A percentile compares a stretch with the other conserved stretches of the same genome.
These are phyloP conservation scores for Palythoa grandis DNA, from an alignment of 92 coral and sea anemone genomes.

Conservation along the genomic window DNA sequence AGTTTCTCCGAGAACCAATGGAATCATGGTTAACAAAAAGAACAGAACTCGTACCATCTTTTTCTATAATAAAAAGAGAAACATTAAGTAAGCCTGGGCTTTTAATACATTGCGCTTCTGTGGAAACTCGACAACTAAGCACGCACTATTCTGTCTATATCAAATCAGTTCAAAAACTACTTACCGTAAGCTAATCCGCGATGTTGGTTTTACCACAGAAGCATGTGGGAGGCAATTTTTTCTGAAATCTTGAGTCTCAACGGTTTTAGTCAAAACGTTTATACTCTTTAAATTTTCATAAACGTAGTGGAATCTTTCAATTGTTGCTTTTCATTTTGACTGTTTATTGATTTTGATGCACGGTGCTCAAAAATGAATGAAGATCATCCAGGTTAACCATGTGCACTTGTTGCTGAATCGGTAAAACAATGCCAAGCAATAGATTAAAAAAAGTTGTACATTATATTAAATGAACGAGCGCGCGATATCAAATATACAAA, in stretches of 20 bases:
- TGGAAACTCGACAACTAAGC: constrained; percentile 27
- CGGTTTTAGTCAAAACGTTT: neutral
- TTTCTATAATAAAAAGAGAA: neutral
- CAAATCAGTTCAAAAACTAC: neutral
- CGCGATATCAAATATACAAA: no score
- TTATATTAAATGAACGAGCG: no score
- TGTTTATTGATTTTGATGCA: no score
- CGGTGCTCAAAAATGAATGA: no score
- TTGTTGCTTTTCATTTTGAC: no score
- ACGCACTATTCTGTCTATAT: neutral
- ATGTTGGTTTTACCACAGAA: neutral
- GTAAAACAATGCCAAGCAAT: no score
- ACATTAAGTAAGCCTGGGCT: neutral
- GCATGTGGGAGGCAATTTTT: neutral
- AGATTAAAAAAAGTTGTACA: no score
- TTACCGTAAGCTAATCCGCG: neutral
- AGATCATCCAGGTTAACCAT: no score
- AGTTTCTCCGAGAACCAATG: constrained; percentile 4
- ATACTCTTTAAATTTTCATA: no score
- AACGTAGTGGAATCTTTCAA: no score
- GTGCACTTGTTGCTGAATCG: no score
- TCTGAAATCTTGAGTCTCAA: neutral
- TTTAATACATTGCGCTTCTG: neutral
- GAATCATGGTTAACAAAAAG: neutral
- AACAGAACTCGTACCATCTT: neutral